A percentile compares a stretch with the other conserved stretches of the same genome.
These are phyloP conservation scores for Stomatorhinus walkeri DNA, from an alignment of 2,797 vertebrate species.

Conservation along the genomic window DNA sequence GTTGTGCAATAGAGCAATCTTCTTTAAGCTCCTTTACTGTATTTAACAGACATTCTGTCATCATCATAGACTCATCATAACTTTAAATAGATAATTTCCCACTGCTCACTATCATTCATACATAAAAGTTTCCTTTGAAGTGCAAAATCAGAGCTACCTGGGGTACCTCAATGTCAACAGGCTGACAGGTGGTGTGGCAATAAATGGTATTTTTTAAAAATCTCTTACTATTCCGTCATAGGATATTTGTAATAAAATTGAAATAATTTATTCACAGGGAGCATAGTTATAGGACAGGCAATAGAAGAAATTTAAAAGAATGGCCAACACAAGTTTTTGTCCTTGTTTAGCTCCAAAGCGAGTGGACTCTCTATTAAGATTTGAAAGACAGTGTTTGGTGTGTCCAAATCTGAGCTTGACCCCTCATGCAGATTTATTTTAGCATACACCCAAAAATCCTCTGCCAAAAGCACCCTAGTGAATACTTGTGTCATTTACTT, in stretches of 20 bases:
- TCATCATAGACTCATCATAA: not conserved
- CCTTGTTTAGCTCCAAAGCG: not conserved
- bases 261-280: not conserved
- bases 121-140: conserved; percentile 6
- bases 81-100: not conserved
- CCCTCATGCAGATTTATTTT: not conserved
- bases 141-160: conserved; percentile 8
- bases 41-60: not conserved
- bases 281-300: not conserved
- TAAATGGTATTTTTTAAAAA: not conserved
- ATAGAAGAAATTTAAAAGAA: not conserved
- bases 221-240: not conserved
- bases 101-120: not conserved
- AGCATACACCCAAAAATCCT: not conserved
- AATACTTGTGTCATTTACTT: not conserved
- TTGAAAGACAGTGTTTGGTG: not conserved
- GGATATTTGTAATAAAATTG: not conserved
- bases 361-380: not conserved
- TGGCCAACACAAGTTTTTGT: not conserved
- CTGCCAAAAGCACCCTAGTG: not conserved
- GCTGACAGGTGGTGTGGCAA: not conserved
- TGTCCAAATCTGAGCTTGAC: not conserved
- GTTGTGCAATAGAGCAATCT: not conserved
- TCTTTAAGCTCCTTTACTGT: not conserved
- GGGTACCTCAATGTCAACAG: not conserved